A percentile compares a stretch with the other conserved stretches of the same genome.
phyloP scores from a whole-genome alignment of 2,113 vertebrate species.

The Bufo gargarizans region DNA sequence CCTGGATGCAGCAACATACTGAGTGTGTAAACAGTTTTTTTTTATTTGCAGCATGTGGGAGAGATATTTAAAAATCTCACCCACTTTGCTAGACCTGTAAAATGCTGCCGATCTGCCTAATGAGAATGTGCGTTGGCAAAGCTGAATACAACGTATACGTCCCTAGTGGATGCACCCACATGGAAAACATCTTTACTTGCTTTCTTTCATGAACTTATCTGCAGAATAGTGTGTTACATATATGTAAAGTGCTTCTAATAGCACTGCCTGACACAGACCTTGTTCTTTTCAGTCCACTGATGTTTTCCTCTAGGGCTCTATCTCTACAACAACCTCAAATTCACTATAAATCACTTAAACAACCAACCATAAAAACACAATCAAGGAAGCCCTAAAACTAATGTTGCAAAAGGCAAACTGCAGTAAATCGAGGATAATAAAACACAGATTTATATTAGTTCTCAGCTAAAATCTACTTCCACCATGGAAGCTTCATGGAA shows the following conservation, averaged over 20 bases:
- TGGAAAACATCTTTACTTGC: background rate
- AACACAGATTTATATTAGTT: conserved; percentile 15
- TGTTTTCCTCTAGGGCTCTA: background rate
- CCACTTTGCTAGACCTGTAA: too few species aligned
- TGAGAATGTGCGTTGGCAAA: too few species aligned
- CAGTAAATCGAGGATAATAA: conserved; percentile 30
- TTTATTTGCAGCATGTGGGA: too few species aligned
- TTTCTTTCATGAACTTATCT: background rate
- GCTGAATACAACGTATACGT: too few species aligned
- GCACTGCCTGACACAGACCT: background rate
- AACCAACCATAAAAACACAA: conserved; percentile 40
- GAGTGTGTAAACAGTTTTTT: too few species aligned
- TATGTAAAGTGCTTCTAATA: background rate
- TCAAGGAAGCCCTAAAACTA: conserved; percentile 31
- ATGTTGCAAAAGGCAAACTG: conserved; percentile 22
- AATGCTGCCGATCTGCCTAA: too few species aligned
- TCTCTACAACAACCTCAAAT: conserved; percentile 9
- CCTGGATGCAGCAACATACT: too few species aligned
- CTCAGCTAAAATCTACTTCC: background rate
- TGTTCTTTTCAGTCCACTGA: background rate
- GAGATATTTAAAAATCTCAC: too few species aligned
- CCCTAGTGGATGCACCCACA: too few species aligned
- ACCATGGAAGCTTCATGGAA: conserved; percentile 23
- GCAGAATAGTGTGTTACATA: background rate
- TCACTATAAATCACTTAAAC: conserved; percentile 30